Base-by-base conservation (phyloP, 2,888 invertebrate species). In the Andricus quercusramuli region DNA sequence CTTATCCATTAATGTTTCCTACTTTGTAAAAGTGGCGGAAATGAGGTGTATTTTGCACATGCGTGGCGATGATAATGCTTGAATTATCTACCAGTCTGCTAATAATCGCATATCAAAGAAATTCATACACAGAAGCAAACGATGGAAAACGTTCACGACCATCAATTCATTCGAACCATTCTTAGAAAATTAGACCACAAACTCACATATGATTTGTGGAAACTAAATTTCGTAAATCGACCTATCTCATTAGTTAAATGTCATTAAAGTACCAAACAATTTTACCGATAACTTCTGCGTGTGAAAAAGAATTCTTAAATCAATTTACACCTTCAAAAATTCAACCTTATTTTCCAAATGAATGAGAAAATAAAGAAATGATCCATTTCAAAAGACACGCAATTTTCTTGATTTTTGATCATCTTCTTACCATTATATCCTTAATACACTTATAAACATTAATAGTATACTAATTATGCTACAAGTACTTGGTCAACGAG, bases 21-120 rank as follows among this genome's bases (percentile, higher is more conserved):
- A 89, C 86, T 89, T 80, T 86, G 86, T 88, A 87, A 88, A 88
- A 88, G 86, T 89, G 84, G 87, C 88, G 87, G 86, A 83, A 88
- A 88, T 86, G 83, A 85, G 80, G 74, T 74, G 74, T 74, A 37
- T 62, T 62, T 62, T 74, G 56, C 47, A 68, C 6, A 68, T 68
- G 68, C 32, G 51, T 74, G 15, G 29, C 56, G 51, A 74, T 74
- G 56, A 74, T n/a, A 74, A n/a, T 56, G 37, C 32, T 74, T 8
- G 13, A 74, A 74, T n/a, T 51, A 70, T 70, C 47, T 67, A 67
- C 67, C 41, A 67, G 22, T 22, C 41, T n/a, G 41, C n/a, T 66
- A 37, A 8, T 9, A 37, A 70, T 51, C 11, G 29, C 29, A 51
- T 51, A 70, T 51, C 20, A 51, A 51, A 51, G 20, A 29, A 70